phyloP scores from a whole-genome alignment of 2,113 vertebrate genomes.

The Lamprotornis superbus region DNA sequence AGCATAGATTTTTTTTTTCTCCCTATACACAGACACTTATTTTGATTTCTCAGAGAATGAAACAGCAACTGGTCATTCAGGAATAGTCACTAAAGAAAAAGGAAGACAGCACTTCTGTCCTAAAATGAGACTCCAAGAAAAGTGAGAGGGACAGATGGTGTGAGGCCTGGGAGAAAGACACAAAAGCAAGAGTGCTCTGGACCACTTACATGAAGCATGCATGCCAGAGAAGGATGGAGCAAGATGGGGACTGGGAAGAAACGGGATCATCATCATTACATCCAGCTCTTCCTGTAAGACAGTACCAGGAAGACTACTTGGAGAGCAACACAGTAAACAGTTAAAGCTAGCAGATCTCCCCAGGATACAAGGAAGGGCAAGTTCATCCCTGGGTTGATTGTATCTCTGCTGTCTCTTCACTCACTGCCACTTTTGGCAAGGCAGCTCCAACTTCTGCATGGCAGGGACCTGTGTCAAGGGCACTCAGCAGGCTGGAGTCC shows the following conservation, averaged over 20 bases:
- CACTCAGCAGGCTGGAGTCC: not conserved
- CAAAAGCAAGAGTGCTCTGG: not conserved
- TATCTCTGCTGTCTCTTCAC: not conserved
- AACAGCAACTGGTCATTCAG: not conserved
- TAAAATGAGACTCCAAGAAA: not conserved
- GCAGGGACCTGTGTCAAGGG: not conserved
- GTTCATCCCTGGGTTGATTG: too few species aligned
- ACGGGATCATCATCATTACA: not conserved
- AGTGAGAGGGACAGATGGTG: not conserved
- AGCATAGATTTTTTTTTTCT: not conserved
- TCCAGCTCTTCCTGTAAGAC: not conserved
- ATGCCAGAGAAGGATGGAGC: not conserved
- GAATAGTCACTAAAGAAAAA: not conserved
- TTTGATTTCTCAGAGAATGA: not conserved
- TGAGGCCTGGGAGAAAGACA: not conserved
- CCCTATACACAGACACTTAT: not conserved
- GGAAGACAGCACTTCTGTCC: not conserved
- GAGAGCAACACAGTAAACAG: not conserved
- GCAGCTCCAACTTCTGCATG: not conserved
- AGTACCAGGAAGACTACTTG: not conserved
- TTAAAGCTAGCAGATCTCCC: not conserved
- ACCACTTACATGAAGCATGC: rapidly evolving
- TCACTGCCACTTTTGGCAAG: not conserved
- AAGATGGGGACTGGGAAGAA: not conserved
- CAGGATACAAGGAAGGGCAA: not conserved